Conservation (phyloP, 2,113 vertebrate genomes). For the Quiscalus mexicanus region DNA sequence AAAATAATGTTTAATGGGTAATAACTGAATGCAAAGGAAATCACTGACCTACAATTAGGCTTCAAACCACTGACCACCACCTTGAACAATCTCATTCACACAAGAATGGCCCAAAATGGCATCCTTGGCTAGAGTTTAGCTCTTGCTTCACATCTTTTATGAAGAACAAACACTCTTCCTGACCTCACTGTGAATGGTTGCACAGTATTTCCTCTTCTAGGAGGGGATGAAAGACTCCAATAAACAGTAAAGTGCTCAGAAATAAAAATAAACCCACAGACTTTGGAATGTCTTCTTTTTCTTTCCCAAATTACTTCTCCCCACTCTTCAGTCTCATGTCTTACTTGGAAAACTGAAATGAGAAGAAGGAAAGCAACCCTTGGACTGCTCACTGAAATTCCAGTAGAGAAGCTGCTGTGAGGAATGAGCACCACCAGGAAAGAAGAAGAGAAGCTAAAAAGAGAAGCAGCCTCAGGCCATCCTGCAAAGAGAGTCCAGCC, state of each 20-base stretch:
- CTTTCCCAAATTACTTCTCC: neutral
- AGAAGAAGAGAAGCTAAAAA: neutral
- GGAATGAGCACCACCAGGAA: neutral
- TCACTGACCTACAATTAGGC: neutral
- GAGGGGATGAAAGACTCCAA: neutral
- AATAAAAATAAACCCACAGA: neutral
- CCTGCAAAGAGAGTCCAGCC: neutral
- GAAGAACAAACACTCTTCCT: neutral
- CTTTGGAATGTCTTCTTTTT: neutral
- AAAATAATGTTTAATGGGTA: neutral
- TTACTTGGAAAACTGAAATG: neutral
- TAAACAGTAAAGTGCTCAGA: slow-evolving; percentile 1
- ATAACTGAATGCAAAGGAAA: neutral
- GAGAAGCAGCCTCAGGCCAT: neutral
- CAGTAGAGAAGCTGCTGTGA: neutral
- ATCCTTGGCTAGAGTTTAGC: neutral
- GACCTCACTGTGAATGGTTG: neutral
- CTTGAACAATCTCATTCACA: neutral
- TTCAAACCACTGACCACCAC: neutral
- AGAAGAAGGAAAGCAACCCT: neutral
- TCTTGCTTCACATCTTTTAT: neutral
- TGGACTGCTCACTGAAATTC: neutral
- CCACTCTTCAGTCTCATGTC: neutral
- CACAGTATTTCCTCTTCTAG: neutral
- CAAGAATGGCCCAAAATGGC: neutral